These are phyloP conservation scores for Muscicapa striata DNA, from an alignment of 2,797 vertebrate species.

Conservation along the genomic window DNA sequence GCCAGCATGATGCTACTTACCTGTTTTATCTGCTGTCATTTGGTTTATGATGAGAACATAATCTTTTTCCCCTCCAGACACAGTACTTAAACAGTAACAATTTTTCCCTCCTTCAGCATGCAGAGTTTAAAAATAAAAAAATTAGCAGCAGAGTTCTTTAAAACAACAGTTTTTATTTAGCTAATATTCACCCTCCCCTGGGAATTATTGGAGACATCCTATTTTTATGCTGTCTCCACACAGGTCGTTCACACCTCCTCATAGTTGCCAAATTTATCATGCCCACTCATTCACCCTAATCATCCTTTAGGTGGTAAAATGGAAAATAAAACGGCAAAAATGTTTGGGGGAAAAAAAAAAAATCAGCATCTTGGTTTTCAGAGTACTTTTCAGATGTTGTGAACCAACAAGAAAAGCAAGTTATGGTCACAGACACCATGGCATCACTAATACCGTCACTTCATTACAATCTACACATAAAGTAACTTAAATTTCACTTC, in stretches of 20 bases:
- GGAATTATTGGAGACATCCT: not conserved
- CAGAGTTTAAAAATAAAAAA: not conserved
- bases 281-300: not conserved
- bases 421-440: not conserved
- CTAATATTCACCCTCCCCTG: not conserved
- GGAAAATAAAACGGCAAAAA: not conserved
- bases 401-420: not conserved
- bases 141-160: not conserved
- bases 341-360: accelerated
- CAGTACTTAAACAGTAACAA: not conserved
- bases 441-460: not conserved
- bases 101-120: not conserved
- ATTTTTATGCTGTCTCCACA: not conserved
- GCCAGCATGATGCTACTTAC: not conserved
- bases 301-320: not conserved
- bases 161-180: not conserved
- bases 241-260: not conserved
- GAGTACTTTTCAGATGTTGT: not conserved
- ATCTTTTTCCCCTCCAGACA: not conserved
- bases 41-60: not conserved
- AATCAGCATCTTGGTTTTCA: not conserved
- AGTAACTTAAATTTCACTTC: not conserved
- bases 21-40: not conserved
- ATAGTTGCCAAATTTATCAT: not conserved
- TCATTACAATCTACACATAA: not conserved